These are phyloP conservation scores for Antechinus stuartii DNA, from an alignment of 2,113 vertebrate genomes.

Conservation along the genomic window DNA sequence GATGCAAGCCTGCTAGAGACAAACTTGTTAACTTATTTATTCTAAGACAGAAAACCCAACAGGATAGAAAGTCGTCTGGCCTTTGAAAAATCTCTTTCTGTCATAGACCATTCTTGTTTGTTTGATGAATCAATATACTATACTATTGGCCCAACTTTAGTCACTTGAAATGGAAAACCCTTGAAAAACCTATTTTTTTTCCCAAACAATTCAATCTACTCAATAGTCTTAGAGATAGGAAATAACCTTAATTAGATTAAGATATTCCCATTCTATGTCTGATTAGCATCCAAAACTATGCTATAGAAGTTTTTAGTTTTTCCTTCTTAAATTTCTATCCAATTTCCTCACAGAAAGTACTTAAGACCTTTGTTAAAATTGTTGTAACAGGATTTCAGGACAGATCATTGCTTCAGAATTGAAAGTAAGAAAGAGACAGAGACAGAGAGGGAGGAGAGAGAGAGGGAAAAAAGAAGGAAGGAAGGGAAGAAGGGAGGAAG, in stretches of 20 bases:
- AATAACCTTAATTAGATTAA: not conserved
- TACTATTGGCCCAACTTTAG: not conserved
- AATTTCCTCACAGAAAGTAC: not conserved
- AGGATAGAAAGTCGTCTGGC: not conserved
- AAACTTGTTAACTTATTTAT: not conserved
- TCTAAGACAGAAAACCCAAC: not conserved
- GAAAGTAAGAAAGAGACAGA: not conserved
- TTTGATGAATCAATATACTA: not conserved
- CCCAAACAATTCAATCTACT: not conserved
- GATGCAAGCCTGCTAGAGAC: not conserved
- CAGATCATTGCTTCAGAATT: not conserved
- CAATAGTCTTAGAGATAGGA: not conserved
- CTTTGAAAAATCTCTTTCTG: not conserved
- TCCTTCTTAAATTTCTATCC: not conserved
- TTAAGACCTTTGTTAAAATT: not conserved
- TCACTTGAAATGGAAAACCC: not conserved
- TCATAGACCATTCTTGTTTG: not conserved
- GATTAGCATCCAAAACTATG: not conserved
- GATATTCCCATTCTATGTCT: not conserved
- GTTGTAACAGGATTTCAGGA: not conserved
- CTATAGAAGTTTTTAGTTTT: not conserved
- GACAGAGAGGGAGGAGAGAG: no score
- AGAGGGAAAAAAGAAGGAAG: no score
- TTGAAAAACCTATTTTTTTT: not conserved
- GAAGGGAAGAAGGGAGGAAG: no score